Percentiles rank a stretch among this genome's conserved stretches.
phyloP scores from a whole-genome alignment of 2,888 invertebrate genomes.

The Scaptomyza caliginosa region DNA sequence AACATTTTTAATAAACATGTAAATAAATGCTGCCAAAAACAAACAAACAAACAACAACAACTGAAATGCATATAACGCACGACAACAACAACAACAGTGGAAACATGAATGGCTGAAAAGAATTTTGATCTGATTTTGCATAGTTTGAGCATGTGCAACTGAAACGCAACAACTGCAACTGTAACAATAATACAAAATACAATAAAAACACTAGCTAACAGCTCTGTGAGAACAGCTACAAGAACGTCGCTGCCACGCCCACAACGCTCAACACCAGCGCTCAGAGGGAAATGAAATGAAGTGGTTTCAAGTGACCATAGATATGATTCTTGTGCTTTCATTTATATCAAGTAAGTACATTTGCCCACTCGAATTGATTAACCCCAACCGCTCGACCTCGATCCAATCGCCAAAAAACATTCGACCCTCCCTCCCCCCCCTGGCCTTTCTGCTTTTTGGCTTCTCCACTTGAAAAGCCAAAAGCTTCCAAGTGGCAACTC shows the following conservation, averaged over 20 bases:
- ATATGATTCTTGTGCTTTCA: slow-evolving; percentile 85
- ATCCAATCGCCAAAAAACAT: slow-evolving; percentile 33
- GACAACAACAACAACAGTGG: slow-evolving; percentile 30
- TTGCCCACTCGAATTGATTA: slow-evolving; percentile 53
- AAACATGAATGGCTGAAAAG: slow-evolving; percentile 5
- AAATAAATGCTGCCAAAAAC: slow-evolving; percentile 72
- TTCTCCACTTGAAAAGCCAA: slow-evolving; percentile 2
- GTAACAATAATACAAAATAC: slow-evolving; percentile 17
- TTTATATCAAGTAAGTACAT: slow-evolving; percentile 84
- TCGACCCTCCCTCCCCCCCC: no score
- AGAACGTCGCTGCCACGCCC: slow-evolving; percentile 59
- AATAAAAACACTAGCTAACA: slow-evolving; percentile 4
- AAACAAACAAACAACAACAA: slow-evolving; percentile 35
- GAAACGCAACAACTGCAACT: slow-evolving; percentile 20
- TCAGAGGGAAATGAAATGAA: slow-evolving; percentile 85
- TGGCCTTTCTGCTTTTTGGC: no score
- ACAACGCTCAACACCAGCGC: slow-evolving; percentile 65
- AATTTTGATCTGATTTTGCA: slow-evolving; percentile 2
- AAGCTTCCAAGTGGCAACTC: slow-evolving; percentile 55
- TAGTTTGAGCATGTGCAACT: slow-evolving; percentile 4
- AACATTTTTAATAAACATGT: slow-evolving; percentile 62
- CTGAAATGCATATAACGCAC: slow-evolving; percentile 46
- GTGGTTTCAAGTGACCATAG: slow-evolving; percentile 85
- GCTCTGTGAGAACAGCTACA: slow-evolving; percentile 50
- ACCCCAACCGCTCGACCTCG: slow-evolving; percentile 34